A percentile compares a stretch with the other conserved stretches of the same genome.
Conservation (phyloP, 1,140 invertebrate species). For the Rhagoletis pomonella region DNA sequence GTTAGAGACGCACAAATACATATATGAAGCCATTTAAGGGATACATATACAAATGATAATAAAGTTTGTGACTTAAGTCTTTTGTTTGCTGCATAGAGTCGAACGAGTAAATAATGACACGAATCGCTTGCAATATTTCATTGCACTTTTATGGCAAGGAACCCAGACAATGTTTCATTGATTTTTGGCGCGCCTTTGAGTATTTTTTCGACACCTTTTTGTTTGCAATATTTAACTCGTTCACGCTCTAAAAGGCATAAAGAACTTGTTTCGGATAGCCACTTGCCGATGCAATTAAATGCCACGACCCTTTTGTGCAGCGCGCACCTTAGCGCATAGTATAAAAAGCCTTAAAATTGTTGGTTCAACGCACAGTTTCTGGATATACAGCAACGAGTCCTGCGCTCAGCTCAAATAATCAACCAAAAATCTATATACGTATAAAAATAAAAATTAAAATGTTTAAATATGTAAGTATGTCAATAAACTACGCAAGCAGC, state of each 20-base stretch:
- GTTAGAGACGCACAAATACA: neutral
- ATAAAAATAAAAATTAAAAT: constrained; percentile 58
- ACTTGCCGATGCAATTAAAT: neutral
- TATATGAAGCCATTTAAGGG: neutral
- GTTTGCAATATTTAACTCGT: neutral
- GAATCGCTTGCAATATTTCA: neutral
- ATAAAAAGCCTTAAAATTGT: constrained; percentile 23
- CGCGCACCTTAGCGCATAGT: neutral
- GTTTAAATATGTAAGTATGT: constrained; percentile 69
- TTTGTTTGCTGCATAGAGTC: neutral
- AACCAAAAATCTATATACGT: neutral
- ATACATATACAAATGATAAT: neutral
- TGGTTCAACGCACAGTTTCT: constrained; percentile 43
- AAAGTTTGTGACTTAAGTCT: constrained; percentile 28
- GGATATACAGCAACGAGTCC: constrained; percentile 37
- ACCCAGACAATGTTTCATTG: no score
- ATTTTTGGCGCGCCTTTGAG: neutral
- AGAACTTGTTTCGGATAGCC: constrained; percentile 24
- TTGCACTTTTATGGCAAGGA: neutral
- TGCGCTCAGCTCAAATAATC: neutral
- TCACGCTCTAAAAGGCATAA: constrained; percentile 19
- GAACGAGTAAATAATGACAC: neutral
- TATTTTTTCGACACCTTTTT: neutral
- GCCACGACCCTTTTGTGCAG: neutral
- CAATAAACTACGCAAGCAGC: neutral